These are phyloP conservation scores for Hyperopisus bebe DNA, from an alignment of 2,113 vertebrate species.

Conservation along the genomic window DNA sequence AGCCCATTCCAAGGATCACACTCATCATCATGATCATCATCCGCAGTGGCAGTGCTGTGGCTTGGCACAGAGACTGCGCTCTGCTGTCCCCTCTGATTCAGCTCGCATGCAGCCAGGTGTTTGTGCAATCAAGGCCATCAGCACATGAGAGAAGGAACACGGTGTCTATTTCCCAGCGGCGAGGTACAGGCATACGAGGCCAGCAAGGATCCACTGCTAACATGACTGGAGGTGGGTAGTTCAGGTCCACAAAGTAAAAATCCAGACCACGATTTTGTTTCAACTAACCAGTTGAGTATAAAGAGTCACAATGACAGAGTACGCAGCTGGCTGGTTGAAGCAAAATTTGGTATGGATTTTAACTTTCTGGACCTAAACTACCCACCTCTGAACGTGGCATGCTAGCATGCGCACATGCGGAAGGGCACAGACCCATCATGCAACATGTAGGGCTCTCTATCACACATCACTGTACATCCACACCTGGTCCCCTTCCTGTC, in stretches of 20 bases:
- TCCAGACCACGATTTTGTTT: not conserved
- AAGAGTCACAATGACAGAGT: not conserved
- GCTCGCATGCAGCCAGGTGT: constrained; percentile 23
- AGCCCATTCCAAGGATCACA: not conserved
- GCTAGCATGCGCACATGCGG: constrained; percentile 39
- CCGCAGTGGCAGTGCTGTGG: not conserved
- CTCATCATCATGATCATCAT: not conserved
- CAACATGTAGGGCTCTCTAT: constrained; percentile 37
- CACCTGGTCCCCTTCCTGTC: not conserved
- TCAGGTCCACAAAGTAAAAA: not conserved
- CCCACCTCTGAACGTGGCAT: constrained; percentile 56
- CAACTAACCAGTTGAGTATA: not conserved
- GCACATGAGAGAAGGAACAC: constrained; percentile 56
- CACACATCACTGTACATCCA: not conserved
- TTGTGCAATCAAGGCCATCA: constrained; percentile 47
- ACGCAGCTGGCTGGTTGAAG: not conserved
- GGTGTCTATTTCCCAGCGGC: constrained; percentile 44
- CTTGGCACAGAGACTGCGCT: not conserved
- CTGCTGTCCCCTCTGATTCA: not conserved
- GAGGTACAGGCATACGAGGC: not conserved
- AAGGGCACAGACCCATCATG: not conserved
- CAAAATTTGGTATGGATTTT: not conserved
- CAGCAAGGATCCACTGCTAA: not conserved
- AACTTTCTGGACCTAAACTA: constrained; percentile 26
- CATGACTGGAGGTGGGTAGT: not conserved